Conservation (phyloP, 2,888 invertebrate genomes). For the Alviniconcha strummeri region DNA sequence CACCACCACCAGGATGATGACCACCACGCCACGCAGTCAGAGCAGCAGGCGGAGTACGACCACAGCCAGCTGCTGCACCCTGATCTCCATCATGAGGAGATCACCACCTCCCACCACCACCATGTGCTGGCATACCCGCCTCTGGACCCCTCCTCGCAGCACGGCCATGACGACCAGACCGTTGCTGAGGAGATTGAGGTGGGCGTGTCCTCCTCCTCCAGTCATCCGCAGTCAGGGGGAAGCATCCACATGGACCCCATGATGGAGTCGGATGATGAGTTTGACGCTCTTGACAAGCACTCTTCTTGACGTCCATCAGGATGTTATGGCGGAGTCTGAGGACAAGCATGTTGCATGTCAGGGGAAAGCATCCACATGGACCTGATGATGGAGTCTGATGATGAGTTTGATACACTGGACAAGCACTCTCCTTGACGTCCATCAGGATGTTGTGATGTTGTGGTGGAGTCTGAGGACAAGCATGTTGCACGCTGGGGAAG, state of each 20-base stretch:
- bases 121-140: slow-evolving; percentile 39
- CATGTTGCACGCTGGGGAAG: no score
- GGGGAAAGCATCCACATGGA: slow-evolving; percentile 44
- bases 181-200: slow-evolving; percentile 22
- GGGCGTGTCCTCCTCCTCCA: slow-evolving; percentile 17
- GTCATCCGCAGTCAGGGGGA: slow-evolving; percentile 23
- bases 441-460: not conserved
- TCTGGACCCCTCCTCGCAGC: slow-evolving; percentile 10
- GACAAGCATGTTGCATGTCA: not conserved
- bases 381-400: slow-evolving; percentile 55
- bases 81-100: slow-evolving; percentile 46
- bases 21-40: slow-evolving; percentile 35
- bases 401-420: slow-evolving; percentile 39
- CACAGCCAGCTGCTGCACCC: slow-evolving; percentile 42
- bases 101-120: slow-evolving; percentile 39
- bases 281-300: slow-evolving; percentile 31
- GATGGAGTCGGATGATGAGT: slow-evolving; percentile 54
- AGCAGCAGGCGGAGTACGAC: slow-evolving; percentile 29
- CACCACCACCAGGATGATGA: slow-evolving; percentile 41
- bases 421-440: not conserved
- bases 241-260: slow-evolving; percentile 50
- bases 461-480: not conserved
- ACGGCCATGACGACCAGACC: not conserved
- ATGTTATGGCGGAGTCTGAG: not conserved
- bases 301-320: not conserved